These are phyloP conservation scores for Sinella curviseta DNA, from an alignment of 1,140 invertebrate species.

Conservation along the genomic window DNA sequence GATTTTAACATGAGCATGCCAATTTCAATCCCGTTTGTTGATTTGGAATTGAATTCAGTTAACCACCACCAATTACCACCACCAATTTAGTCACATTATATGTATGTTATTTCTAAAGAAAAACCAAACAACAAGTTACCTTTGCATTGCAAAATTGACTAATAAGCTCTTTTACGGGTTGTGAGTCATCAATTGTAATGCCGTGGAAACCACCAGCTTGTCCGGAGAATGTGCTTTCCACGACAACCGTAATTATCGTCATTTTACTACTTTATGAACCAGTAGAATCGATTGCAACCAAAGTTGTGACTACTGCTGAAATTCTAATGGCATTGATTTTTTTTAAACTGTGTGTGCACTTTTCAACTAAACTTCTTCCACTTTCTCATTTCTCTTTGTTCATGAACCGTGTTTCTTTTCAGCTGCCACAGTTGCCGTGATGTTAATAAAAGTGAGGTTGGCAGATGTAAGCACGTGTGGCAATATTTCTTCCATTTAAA, in stretches of 20 bases:
- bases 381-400: no score
- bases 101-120: not conserved
- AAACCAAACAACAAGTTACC: constrained; percentile 9
- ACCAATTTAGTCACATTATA: not conserved
- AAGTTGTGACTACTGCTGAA: not conserved
- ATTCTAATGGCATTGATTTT: not conserved
- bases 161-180: constrained; percentile 34
- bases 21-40: not conserved
- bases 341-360: not conserved
- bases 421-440: no score
- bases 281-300: not conserved
- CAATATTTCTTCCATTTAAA: no score
- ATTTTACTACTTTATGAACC: not conserved
- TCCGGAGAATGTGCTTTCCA: constrained; percentile 33
- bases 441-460: no score
- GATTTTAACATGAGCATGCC: not conserved
- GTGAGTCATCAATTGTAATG: constrained; percentile 32
- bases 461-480: no score
- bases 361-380: not conserved
- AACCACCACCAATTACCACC: not conserved
- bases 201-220: constrained; percentile 22
- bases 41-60: not conserved
- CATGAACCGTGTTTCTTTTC: no score
- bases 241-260: not conserved
- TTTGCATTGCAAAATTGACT: constrained; percentile 42